Percentiles rank a stretch among this genome's conserved stretches.
These are phyloP conservation scores for Mythimna pallens DNA, from an alignment of 2,888 invertebrate species.

Conservation along the genomic window DNA sequence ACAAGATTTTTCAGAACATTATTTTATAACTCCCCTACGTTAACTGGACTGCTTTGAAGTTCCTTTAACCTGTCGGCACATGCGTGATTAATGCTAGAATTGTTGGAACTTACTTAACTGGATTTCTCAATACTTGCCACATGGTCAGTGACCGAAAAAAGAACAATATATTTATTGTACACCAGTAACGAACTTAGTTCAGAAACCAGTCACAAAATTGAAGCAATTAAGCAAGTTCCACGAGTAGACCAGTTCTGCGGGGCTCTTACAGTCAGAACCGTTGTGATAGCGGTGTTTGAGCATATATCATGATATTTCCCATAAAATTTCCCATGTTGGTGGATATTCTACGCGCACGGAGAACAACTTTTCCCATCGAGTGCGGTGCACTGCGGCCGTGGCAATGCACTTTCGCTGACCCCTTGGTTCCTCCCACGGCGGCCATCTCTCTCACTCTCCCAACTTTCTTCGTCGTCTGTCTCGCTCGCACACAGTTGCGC, in stretches of 20 bases:
- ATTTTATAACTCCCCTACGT: slow-evolving; percentile 52
- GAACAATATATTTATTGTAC: not conserved
- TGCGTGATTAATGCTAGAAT: slow-evolving; percentile 25
- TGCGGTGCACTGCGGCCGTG: slow-evolving; percentile 86
- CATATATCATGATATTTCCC: slow-evolving; percentile 69
- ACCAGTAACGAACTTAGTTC: slow-evolving; percentile 7
- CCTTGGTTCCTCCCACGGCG: slow-evolving; percentile 86
- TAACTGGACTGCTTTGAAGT: slow-evolving; percentile 24
- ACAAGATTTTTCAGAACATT: slow-evolving; percentile 71
- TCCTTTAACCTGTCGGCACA: slow-evolving; percentile 7
- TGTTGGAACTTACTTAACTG: slow-evolving; percentile 32
- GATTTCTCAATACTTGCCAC: slow-evolving; percentile 31
- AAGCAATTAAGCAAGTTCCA: slow-evolving; percentile 24
- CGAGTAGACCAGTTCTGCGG: slow-evolving; percentile 11
- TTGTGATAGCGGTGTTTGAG: slow-evolving; percentile 57
- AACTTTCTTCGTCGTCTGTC: slow-evolving; percentile 80
- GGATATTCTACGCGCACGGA: slow-evolving; percentile 79
- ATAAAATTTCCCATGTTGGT: slow-evolving; percentile 79
- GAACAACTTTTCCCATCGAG: slow-evolving; percentile 88
- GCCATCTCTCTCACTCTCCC: slow-evolving; percentile 81
- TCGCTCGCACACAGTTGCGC: slow-evolving; percentile 83
- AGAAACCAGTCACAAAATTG: slow-evolving; percentile 28
- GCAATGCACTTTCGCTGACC: slow-evolving; percentile 91
- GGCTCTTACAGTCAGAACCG: slow-evolving; percentile 42
- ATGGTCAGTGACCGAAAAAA: slow-evolving; percentile 46